These are phyloP conservation scores for Haliclona indistincta DNA, from an alignment of 37 sponge, comb jelly and placozoan genomes.

Conservation along the genomic window DNA sequence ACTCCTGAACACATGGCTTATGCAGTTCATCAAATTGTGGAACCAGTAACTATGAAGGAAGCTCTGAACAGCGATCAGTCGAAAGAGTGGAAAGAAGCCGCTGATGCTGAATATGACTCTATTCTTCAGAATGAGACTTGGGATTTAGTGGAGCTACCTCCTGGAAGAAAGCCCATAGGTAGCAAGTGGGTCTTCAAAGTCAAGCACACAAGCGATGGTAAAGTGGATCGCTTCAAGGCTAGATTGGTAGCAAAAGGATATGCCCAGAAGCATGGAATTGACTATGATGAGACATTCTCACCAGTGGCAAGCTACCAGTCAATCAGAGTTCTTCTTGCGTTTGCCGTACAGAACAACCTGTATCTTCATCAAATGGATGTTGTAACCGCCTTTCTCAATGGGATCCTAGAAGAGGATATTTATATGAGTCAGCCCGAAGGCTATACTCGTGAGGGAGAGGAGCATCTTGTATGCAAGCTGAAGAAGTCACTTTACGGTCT, in stretches of 20 bases:
- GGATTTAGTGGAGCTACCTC: background rate
- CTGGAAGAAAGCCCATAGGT: background rate
- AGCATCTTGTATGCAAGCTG: conserved; percentile 11
- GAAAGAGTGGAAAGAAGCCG: background rate
- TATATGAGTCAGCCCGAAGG: background rate
- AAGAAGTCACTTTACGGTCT: conserved; percentile 19
- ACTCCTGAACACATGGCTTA: background rate
- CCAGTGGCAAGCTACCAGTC: background rate
- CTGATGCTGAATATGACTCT: background rate
- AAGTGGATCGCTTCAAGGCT: conserved; percentile 1
- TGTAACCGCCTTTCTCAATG: background rate
- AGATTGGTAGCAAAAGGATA: conserved; percentile 18
- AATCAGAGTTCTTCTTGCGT: conserved; percentile 6
- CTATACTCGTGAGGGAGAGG: background rate
- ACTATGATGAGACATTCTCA: conserved; percentile 24
- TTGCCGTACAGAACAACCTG: conserved; percentile 12
- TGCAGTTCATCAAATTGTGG: background rate
- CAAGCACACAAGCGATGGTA: background rate
- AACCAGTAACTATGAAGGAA: background rate
- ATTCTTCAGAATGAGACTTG: conserved; percentile 4
- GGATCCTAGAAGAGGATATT: background rate
- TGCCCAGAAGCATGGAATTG: conserved; percentile 13
- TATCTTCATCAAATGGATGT: conserved; percentile 11
- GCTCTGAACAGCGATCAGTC: background rate
- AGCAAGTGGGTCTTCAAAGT: conserved; percentile 1